Evolutionary conservation across 1,140 invertebrate genomes (phyloP), one percentile per base, ranked within the genome.

Genomic region (Microplitis mediator): DNA sequence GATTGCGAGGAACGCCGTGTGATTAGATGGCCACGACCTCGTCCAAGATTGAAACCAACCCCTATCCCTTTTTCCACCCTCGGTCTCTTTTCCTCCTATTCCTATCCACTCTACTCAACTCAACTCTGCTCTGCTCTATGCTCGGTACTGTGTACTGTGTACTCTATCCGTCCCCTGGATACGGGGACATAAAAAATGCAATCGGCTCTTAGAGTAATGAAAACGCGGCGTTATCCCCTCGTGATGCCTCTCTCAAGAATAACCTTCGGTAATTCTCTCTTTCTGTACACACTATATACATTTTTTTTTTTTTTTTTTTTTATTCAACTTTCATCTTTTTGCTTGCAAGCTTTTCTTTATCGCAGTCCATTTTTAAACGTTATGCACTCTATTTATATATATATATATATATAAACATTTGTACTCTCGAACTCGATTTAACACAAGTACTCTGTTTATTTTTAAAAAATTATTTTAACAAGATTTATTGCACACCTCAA

Each of bases 161-260:
- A 6, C 8, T 45, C 39, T 11, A 65, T 63, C 11, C 72, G 60
- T n/a, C 45, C 11, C 62, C 62, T 70, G 74, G 76, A 76, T 77
- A 77, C 72, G 75, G 78, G 82, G 80, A 85, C 80, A 81, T 84
- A 87, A 86, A 87, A 86, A 87, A 87, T 85, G 84, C 85, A 86
- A 85, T 87, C 85, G 85, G 84, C 85, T 86, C 82, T 87, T 86
- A 86, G 82, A 80, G 84, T 86, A 86, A 86, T 87, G 85, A 87
- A 86, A 85, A 78, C 80, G 56, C 78, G 77, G 74, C 76, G 76
- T 79, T 78, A 81, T 80, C 16, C 56, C 64, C 51, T 32, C 70
- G 31, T 31, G 31, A 23, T 51, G 50, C 50, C 51, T 50, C 39
- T 45, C 39, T 45, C 39, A 45, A 45, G 39, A 16, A 54, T n/a